Evolutionary conservation across 1,140 invertebrate species (phyloP).

Genomic region (Apis dorsata): DNA sequence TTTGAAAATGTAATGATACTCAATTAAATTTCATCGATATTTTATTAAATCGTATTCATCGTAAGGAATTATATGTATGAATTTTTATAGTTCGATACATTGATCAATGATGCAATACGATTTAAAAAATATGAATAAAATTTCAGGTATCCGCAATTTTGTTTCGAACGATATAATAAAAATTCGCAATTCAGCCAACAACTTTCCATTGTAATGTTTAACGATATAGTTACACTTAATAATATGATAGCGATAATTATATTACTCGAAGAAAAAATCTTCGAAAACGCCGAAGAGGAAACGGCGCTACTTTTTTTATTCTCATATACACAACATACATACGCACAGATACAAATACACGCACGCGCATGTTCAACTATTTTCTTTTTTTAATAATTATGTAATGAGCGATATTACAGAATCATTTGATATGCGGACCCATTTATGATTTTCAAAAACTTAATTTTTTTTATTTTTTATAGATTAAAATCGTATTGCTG

Average conservation of each 20-base stretch:
- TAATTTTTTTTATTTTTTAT: neutral
- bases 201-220: constrained; percentile 54
- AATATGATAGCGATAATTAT: constrained; percentile 74
- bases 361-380: constrained; percentile 1
- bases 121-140: constrained; percentile 9
- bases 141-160: constrained; percentile 26
- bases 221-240: constrained; percentile 77
- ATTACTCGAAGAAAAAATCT: constrained; percentile 45
- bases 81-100: neutral
- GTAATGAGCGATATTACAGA: constrained; percentile 18
- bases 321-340: constrained; percentile 1
- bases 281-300: constrained; percentile 40
- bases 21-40: neutral
- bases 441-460: neutral
- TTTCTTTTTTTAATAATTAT: neutral
- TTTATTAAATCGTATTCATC: constrained; percentile 6
- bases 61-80: neutral
- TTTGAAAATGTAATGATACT: constrained; percentile 19
- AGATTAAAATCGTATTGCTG: neutral
- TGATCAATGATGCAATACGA: constrained; percentile 1
- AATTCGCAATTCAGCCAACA: constrained; percentile 49
- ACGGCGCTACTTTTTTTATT: constrained; percentile 30
- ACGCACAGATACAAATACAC: neutral
- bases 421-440: constrained; percentile 28
- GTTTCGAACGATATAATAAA: constrained; percentile 45